Evolutionary conservation across 2,113 vertebrate species (phyloP).

Genomic region (Gracilinanus agilis): DNA sequence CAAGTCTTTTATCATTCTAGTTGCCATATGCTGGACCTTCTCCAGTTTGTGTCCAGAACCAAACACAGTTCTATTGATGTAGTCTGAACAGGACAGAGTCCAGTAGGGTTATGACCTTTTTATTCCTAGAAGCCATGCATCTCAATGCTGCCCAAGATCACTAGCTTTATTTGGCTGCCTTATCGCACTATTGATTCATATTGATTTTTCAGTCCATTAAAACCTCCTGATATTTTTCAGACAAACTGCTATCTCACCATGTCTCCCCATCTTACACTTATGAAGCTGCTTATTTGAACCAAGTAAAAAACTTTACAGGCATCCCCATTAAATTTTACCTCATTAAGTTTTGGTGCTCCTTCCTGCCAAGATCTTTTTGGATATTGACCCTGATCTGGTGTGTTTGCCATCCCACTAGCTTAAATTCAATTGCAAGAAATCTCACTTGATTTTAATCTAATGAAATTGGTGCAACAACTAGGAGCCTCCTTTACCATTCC

Average conservation of each 20-base stretch:
- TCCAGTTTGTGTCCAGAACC: background rate
- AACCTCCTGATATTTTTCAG: background rate
- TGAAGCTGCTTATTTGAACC: background rate
- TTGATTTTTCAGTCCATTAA: background rate
- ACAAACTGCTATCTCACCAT: background rate
- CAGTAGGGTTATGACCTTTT: background rate
- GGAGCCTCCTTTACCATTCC: background rate
- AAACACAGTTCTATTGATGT: background rate
- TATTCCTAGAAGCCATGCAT: background rate
- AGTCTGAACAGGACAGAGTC: background rate
- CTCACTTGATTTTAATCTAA: slow-evolving; percentile 6
- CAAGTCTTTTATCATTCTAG: no score
- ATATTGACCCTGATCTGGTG: background rate
- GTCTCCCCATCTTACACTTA: background rate
- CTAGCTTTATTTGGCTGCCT: background rate
- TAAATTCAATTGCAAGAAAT: slow-evolving; percentile 1
- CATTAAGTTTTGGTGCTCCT: background rate
- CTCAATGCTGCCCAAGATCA: background rate
- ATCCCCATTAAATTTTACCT: background rate
- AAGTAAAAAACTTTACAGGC: background rate
- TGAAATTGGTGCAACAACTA: background rate
- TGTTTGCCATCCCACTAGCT: background rate
- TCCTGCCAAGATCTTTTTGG: background rate
- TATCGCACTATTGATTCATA: background rate
- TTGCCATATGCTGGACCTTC: background rate